Percentiles rank a stretch among this genome's conserved stretches.
Conservation (phyloP, 2,888 invertebrate genomes). For the Polydrusus tereticollis region DNA sequence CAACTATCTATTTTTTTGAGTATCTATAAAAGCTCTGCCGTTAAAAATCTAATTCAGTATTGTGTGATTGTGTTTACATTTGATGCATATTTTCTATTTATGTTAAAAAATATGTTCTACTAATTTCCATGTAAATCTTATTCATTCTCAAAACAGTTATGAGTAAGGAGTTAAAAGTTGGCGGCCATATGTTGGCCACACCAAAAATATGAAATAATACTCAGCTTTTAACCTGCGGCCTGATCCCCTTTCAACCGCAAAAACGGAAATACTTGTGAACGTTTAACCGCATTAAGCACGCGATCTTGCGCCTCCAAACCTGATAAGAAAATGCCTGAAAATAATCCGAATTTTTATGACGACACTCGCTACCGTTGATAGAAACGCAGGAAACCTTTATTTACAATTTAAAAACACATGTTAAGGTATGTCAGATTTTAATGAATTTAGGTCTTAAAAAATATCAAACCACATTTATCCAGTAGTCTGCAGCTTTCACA, state of each 20-base stretch:
- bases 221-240: conserved; percentile 17
- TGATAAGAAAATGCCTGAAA: conserved; percentile 28
- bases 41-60: too few relatives aligned
- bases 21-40: too few relatives aligned
- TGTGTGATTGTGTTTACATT: too few relatives aligned
- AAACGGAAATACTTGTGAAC: conserved; percentile 38
- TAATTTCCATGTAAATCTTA: neutral
- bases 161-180: neutral
- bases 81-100: neutral
- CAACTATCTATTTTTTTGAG: too few relatives aligned
- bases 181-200: conserved; percentile 1
- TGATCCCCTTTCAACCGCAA: conserved; percentile 19
- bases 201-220: conserved; percentile 30
- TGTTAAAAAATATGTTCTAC: neutral
- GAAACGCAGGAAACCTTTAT: conserved; percentile 32
- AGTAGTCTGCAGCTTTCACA: too few relatives aligned
- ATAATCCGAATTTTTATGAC: conserved; percentile 35
- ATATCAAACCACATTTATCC: too few relatives aligned
- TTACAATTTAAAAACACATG: conserved; percentile 21
- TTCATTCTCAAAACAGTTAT: neutral
- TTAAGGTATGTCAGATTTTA: conserved; percentile 16
- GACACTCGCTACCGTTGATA: conserved; percentile 18
- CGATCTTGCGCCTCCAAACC: conserved; percentile 36
- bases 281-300: conserved; percentile 34
- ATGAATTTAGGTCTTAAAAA: too few relatives aligned